Evolutionary conservation across 2,888 invertebrate species (phyloP).

Genomic region (Pheosia tremula): DNA sequence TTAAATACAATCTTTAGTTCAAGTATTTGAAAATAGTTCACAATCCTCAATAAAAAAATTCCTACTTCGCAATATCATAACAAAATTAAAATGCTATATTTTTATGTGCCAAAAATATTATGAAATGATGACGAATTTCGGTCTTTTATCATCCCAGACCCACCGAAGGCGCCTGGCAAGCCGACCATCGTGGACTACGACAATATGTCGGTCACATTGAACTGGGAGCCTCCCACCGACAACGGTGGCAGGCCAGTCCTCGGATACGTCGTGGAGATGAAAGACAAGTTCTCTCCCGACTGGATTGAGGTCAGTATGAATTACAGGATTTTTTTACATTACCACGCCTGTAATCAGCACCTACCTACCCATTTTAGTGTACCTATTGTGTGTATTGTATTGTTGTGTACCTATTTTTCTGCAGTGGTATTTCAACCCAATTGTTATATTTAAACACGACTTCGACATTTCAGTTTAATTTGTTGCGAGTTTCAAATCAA

Average conservation of each 20-base stretch:
- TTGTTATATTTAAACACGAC: no score
- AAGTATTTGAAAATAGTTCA: no score
- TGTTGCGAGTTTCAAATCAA: no score
- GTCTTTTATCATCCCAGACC: conserved; percentile 81
- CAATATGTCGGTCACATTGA: conserved; percentile 94
- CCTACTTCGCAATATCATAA: no score
- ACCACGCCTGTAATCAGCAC: no score
- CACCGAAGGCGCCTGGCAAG: conserved; percentile 95
- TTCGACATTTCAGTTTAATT: no score
- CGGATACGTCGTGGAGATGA: conserved; percentile 95
- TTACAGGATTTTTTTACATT: no score
- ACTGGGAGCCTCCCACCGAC: conserved; percentile 95
- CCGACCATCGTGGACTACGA: conserved; percentile 97
- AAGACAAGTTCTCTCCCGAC: conserved; percentile 93
- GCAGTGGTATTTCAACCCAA: no score
- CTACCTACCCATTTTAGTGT: no score
- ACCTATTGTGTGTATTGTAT: no score
- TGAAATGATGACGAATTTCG: conserved; percentile 11
- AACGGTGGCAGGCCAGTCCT: conserved; percentile 97
- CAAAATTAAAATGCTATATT: neutral
- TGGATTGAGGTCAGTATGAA: conserved; percentile 87
- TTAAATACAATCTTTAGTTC: neutral
- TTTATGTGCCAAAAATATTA: neutral
- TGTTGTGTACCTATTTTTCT: no score
- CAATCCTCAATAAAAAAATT: no score